Conservation (phyloP, 2,888 invertebrate genomes). For the Dione vanillae region DNA sequence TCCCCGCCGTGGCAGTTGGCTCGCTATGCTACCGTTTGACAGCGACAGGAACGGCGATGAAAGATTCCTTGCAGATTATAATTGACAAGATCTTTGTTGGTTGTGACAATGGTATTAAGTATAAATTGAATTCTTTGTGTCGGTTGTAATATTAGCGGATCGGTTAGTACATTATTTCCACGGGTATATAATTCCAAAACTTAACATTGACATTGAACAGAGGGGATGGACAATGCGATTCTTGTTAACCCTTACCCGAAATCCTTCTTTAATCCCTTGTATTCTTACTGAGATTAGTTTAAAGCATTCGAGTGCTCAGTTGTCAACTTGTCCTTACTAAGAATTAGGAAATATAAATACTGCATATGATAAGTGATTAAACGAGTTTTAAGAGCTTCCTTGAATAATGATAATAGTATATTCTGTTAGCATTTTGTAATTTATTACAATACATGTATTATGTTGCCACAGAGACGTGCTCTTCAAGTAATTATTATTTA, state of each 20-base stretch:
- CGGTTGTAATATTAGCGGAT: conserved; percentile 72
- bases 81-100: conserved; percentile 83
- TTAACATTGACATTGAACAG: conserved; percentile 69
- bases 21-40: conserved; percentile 79
- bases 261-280: conserved; percentile 64
- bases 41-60: conserved; percentile 71
- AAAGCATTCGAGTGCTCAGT: conserved; percentile 45
- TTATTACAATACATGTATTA: not conserved
- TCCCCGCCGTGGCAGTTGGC: conserved; percentile 61
- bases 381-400: conserved; percentile 29
- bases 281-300: conserved; percentile 66
- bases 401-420: conserved; percentile 9
- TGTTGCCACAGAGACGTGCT: not conserved
- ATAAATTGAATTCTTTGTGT: conserved; percentile 74
- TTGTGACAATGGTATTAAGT: conserved; percentile 73
- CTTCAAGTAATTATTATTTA: not conserved
- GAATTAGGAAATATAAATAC: conserved; percentile 37
- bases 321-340: conserved; percentile 31
- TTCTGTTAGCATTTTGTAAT: conserved; percentile 1
- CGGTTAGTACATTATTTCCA: conserved; percentile 57
- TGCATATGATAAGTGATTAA: conserved; percentile 29
- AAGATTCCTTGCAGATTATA: conserved; percentile 79
- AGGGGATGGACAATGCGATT: conserved; percentile 64
- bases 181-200: conserved; percentile 63
- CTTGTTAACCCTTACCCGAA: conserved; percentile 68